A percentile compares a stretch with the other conserved stretches of the same genome.
phyloP scores from a whole-genome alignment of 37 sponge, comb jelly and placozoan species.

The Chondrosia reniformis region DNA sequence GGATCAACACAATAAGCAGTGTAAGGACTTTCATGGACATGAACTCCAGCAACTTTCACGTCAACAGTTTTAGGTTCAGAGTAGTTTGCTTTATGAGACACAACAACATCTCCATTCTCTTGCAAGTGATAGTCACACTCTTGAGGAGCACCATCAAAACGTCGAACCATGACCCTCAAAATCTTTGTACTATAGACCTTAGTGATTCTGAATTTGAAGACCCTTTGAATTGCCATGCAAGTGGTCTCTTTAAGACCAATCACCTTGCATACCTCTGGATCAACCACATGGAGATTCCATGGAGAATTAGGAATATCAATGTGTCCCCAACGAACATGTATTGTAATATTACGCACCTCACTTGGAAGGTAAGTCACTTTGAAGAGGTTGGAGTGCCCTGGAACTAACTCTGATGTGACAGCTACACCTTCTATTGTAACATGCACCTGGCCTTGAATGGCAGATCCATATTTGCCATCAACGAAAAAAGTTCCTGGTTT shows the following conservation, averaged over 20 bases:
- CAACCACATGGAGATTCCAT: conserved; percentile 48
- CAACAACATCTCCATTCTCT: conserved; percentile 33
- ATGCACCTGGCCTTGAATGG: conserved; percentile 47
- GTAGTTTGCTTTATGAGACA: conserved; percentile 45
- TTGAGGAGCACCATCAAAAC: conserved; percentile 36
- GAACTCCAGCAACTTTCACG: conserved; percentile 48
- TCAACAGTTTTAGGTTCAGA: conserved; percentile 47
- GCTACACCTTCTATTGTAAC: conserved; percentile 29
- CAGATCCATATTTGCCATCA: conserved; percentile 21
- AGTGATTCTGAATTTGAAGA: conserved; percentile 41
- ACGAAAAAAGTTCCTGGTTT: conserved; percentile 11
- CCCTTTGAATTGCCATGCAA: conserved; percentile 16
- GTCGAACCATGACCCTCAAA: conserved; percentile 43
- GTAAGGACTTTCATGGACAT: conserved; percentile 72
- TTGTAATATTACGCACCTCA: conserved; percentile 32
- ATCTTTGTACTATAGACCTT: conserved; percentile 30
- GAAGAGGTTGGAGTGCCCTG: conserved; percentile 25
- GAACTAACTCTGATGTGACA: conserved; percentile 13
- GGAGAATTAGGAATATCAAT: conserved; percentile 54
- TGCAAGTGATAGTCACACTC: conserved; percentile 11
- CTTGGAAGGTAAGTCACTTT: conserved; percentile 56
- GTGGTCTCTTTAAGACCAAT: conserved; percentile 35
- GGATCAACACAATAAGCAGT: conserved; percentile 68
- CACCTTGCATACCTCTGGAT: conserved; percentile 49
- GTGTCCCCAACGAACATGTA: conserved; percentile 63